Conservation (phyloP, 2,113 vertebrate species). For the Myrmecophaga tridactyla region DNA sequence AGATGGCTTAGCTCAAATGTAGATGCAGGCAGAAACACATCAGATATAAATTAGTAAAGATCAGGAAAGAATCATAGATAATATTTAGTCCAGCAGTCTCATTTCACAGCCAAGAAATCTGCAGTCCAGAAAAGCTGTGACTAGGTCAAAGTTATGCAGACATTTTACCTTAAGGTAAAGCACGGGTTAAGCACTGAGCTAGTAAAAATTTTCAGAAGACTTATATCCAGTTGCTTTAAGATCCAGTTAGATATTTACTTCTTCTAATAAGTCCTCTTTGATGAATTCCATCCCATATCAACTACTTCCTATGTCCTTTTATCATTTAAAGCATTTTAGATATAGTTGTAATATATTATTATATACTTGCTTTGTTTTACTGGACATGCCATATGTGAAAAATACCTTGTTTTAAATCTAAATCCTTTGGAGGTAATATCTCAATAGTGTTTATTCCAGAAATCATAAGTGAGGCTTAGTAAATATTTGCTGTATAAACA, state of each 20-base stretch:
- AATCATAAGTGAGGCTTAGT: not conserved
- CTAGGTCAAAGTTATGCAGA: not conserved
- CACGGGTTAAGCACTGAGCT: not conserved
- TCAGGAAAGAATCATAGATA: not conserved
- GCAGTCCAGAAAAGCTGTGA: not conserved
- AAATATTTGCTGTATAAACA: not conserved
- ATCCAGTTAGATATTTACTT: conserved; percentile 14
- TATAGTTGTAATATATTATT: not conserved
- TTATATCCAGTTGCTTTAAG: not conserved
- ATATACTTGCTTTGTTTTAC: not conserved
- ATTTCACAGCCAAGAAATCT: not conserved
- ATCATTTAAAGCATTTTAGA: not conserved
- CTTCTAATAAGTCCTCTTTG: not conserved
- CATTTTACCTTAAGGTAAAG: not conserved
- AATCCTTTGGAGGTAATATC: not conserved
- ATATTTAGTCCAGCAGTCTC: conserved; percentile 4
- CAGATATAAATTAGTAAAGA: conserved; percentile 7
- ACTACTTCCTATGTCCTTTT: not conserved
- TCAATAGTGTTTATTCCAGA: not conserved
- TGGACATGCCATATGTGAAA: not conserved
- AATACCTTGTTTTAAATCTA: not conserved
- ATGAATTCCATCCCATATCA: not conserved
- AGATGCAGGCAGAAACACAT: conserved; percentile 1
- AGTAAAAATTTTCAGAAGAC: conserved; percentile 34
- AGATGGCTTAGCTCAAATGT: conserved; percentile 2